These are phyloP conservation scores for Meganola albula DNA, from an alignment of 2,888 invertebrate species.

Conservation along the genomic window DNA sequence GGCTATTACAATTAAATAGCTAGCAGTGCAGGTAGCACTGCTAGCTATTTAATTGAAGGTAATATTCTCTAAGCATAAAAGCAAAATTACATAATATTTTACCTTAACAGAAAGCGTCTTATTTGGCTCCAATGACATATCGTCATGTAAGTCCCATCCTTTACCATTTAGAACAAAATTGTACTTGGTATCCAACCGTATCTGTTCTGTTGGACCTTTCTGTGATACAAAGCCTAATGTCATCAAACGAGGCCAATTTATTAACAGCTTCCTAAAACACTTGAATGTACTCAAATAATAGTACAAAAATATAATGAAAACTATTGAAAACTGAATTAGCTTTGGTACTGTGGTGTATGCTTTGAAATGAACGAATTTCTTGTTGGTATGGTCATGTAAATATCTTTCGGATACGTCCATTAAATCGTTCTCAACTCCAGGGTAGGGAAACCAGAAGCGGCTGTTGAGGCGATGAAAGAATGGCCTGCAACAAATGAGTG, in stretches of 20 bases:
- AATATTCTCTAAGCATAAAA: background rate
- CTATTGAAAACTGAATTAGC: conserved; percentile 35
- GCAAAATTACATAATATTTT: conserved; percentile 6
- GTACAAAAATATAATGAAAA: conserved; percentile 38
- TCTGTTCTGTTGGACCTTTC: conserved; percentile 42
- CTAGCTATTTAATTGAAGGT: background rate
- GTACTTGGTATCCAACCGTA: conserved; percentile 35
- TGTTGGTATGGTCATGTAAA: conserved; percentile 30
- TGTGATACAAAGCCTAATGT: conserved; percentile 44
- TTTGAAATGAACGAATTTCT: conserved; percentile 36
- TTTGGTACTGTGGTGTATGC: conserved; percentile 41
- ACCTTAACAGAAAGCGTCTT: conserved; percentile 39
- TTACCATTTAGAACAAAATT: conserved; percentile 39
- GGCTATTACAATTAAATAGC: background rate
- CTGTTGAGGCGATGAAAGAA: conserved; percentile 43
- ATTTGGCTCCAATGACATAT: conserved; percentile 23
- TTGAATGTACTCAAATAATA: conserved; percentile 40
- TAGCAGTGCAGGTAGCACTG: background rate
- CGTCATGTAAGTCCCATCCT: conserved; percentile 31
- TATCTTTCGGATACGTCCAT: conserved; percentile 45
- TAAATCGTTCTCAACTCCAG: conserved; percentile 40
- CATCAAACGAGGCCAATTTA: conserved; percentile 40
- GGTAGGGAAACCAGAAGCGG: conserved; percentile 43
- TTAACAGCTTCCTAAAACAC: conserved; percentile 40
- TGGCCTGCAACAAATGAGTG: conserved; percentile 39